phyloP scores from a whole-genome alignment of 64 coral and sea anemone species.

The Stichodactyla helianthus region DNA sequence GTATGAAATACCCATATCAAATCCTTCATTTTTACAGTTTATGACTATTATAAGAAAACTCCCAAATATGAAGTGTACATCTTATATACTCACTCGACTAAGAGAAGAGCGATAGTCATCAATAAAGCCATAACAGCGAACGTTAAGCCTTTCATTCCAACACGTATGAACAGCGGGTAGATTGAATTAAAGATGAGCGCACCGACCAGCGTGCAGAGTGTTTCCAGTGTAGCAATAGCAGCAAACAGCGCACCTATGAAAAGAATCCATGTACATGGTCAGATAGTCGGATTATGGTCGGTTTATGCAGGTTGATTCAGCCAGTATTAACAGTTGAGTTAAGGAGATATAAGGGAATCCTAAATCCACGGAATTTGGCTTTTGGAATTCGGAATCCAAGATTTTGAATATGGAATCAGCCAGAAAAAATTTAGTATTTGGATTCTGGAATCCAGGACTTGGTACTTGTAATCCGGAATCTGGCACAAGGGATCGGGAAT shows the following conservation, averaged over 20 bases:
- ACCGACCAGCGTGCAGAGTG: constrained; percentile 79
- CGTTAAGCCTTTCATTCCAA: constrained; percentile 62
- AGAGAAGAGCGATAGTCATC: constrained; percentile 57
- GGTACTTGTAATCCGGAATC: too few species aligned
- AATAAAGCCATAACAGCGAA: constrained; percentile 85
- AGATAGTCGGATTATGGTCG: background rate
- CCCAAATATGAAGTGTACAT: too few species aligned
- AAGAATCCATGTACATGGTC: background rate
- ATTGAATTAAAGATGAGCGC: constrained; percentile 94
- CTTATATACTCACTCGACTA: constrained; percentile 68
- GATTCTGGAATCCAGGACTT: too few species aligned
- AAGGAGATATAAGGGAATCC: too few species aligned
- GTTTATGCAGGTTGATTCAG: background rate
- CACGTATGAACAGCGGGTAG: constrained; percentile 72
- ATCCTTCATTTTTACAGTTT: too few species aligned
- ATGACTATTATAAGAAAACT: too few species aligned
- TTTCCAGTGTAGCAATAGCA: constrained; percentile 87
- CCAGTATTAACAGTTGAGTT: background rate
- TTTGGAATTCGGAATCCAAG: too few species aligned
- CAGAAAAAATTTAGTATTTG: too few species aligned
- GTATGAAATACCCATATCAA: too few species aligned
- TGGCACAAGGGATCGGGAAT: too few species aligned
- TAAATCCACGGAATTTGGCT: too few species aligned
- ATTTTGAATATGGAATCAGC: too few species aligned
- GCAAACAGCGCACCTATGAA: constrained; percentile 82